Evolutionary conservation across 2,797 vertebrate genomes (phyloP).

Genomic region (Ispidina picta): DNA sequence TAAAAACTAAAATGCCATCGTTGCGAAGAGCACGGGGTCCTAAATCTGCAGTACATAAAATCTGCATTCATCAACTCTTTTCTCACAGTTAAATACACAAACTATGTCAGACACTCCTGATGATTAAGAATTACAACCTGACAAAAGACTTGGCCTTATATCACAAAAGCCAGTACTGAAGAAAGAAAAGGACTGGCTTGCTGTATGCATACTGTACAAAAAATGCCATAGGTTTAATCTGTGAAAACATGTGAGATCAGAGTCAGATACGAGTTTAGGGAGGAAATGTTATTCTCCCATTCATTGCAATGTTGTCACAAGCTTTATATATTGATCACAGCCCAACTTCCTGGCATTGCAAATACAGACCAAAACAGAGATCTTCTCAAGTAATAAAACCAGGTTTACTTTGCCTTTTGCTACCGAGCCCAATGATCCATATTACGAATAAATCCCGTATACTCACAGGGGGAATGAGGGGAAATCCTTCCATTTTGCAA

Average conservation of each 20-base stretch:
- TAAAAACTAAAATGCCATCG: neutral
- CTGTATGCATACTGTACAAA: neutral
- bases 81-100: neutral
- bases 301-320: conserved; percentile 58
- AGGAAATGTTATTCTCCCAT: conserved; percentile 76
- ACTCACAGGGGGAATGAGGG: conserved; percentile 95
- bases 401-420: neutral
- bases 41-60: neutral
- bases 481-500: conserved; percentile 99
- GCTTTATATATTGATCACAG: conserved; percentile 36
- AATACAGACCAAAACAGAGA: neutral
- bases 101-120: neutral
- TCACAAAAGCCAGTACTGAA: neutral
- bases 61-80: neutral
- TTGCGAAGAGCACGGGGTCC: neutral
- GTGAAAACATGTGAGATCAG: conserved; percentile 59
- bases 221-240: conserved; percentile 19
- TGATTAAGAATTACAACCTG: neutral
- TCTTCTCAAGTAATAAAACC: conserved; percentile 15
- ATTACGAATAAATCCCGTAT: conserved; percentile 65
- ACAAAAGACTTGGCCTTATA: neutral
- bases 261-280: conserved; percentile 46
- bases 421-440: neutral
- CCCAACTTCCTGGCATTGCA: conserved; percentile 31
- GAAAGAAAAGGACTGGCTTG: neutral